These are phyloP conservation scores for Atlantisia rogersi DNA, from an alignment of 2,113 vertebrate species.

Conservation along the genomic window DNA sequence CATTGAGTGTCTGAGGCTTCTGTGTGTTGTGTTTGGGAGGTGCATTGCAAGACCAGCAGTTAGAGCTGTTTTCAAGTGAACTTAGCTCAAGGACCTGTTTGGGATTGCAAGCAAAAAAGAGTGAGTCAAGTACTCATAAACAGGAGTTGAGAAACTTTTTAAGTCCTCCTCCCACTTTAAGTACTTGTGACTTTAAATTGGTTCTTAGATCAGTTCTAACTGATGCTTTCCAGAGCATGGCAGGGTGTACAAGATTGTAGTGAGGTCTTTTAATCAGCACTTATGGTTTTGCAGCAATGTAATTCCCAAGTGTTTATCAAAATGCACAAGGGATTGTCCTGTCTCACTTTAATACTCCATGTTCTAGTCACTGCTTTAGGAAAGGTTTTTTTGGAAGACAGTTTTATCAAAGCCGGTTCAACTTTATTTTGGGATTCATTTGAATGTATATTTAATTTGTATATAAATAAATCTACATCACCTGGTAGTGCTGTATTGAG, in stretches of 20 bases:
- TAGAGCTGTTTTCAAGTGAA: background rate
- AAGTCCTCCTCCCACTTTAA: background rate
- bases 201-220: background rate
- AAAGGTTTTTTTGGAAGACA: background rate
- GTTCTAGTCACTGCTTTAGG: background rate
- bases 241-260: background rate
- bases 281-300: background rate
- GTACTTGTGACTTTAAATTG: background rate
- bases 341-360: background rate
- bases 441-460: background rate
- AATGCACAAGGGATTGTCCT: background rate
- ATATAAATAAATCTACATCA: fast-evolving
- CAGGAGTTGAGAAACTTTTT: background rate
- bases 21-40: background rate
- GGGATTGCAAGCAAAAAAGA: background rate
- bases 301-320: background rate
- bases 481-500: background rate
- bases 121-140: background rate
- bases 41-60: background rate
- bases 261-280: background rate
- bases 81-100: background rate
- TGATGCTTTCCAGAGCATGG: fast-evolving
- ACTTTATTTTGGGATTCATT: background rate
- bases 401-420: background rate
- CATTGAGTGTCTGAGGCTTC: fast-evolving